Base-by-base conservation (phyloP, 2,888 invertebrate species). In the Caenorhabditis sp. region DNA sequence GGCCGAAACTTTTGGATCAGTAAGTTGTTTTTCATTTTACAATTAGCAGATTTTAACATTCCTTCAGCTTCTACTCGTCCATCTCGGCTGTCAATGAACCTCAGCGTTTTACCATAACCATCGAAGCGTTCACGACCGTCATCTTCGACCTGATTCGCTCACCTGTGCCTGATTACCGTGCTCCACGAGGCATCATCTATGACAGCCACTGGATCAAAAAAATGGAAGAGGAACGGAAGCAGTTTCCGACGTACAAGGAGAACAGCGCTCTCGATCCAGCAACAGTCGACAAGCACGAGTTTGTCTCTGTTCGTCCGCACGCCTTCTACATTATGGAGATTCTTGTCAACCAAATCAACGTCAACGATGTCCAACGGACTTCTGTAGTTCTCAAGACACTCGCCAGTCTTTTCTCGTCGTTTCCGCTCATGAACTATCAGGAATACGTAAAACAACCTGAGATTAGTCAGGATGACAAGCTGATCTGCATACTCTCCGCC, bases 1-100 rank as follows among this genome's bases (percentile, higher is more conserved):
- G 81, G 37, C 84, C 85, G 5, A 83, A 81, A 50, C 70, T 87
- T 15, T 65, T 87, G 26, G 84, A 87, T 26, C 83, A 85, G 86
- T 86, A 11, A 68, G 18, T 18, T 40, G 2, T 13, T 40, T 40
- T 67, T 72, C 37, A n/a, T n/a, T n/a, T n/a, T n/a, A n/a, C n/a
- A n/a, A n/a, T n/a, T n/a, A n/a, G n/a, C n/a, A n/a, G n/a, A n/a
- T n/a, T n/a, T n/a, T n/a, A n/a, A n/a, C n/a, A n/a, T n/a, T n/a
- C n/a, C n/a, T n/a, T n/a, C 72, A 80, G 76, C 37, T 6, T 76
- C 15, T 81, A 81, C 62, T 76, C 76, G 0, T 67, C 80, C 0
- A 32, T 81, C 1, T 55, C 61, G 18, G 80, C 80, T 2, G 35
- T 70, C 51, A 76, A 55, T 67, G 76, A 81, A 47, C 80, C 80